phyloP scores from a whole-genome alignment of 2,113 vertebrate species.

The Pholis gunnellus region DNA sequence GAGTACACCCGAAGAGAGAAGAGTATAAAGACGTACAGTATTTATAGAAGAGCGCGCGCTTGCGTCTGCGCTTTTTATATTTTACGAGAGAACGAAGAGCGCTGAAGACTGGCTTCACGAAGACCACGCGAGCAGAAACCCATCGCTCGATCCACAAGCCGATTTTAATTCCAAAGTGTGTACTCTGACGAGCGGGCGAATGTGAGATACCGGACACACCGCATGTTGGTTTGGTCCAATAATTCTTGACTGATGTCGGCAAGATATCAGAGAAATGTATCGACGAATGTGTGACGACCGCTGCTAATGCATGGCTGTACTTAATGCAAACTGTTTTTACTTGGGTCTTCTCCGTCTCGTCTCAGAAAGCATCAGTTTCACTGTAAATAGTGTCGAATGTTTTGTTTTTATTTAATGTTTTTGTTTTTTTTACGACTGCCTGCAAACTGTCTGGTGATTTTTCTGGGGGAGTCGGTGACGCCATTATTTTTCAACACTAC shows the following conservation, averaged over 20 bases:
- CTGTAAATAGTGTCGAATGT: conserved; percentile 27
- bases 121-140: conserved; percentile 20
- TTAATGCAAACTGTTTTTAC: conserved; percentile 54
- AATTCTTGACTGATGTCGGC: conserved; percentile 20
- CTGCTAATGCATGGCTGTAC: conserved; percentile 81
- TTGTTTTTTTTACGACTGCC: conserved; percentile 19
- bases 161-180: conserved; percentile 77
- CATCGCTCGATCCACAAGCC: conserved; percentile 47
- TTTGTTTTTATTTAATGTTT: conserved; percentile 35
- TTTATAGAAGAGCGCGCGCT: conserved; percentile 61
- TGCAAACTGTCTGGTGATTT: conserved; percentile 45
- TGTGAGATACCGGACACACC: conserved; percentile 43
- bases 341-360: conserved; percentile 23
- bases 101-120: conserved; percentile 49
- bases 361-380: conserved; percentile 41
- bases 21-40: conserved; percentile 68
- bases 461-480: conserved; percentile 23
- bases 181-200: conserved; percentile 58
- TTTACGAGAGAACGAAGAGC: conserved; percentile 39
- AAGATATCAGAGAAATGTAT: conserved; percentile 38
- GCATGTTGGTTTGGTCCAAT: conserved; percentile 43
- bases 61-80: conserved; percentile 49
- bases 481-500: conserved; percentile 49
- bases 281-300: conserved; percentile 65
- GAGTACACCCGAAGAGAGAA: conserved; percentile 38